A percentile compares a stretch with the other conserved stretches of the same genome.
Evolutionary conservation across 1,140 invertebrate species (phyloP).

Genomic region (honey bee (Apis mellifera)): Amel_HAv3.1 CM009945.2:6857001-6857500

Average conservation of each 20-base stretch:
- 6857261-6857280: too few relatives aligned
- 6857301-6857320: conserved; percentile 12
- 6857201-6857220: too few relatives aligned
- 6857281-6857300: not conserved
- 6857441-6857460: conserved; percentile 3
- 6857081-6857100: conserved; percentile 77
- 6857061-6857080: conserved; percentile 75
- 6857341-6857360: not conserved
- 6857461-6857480: conserved; percentile 39
- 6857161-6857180: too few relatives aligned
- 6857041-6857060: conserved; percentile 38
- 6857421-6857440: conserved; percentile 42
- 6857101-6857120: conserved; percentile 38
- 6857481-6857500: conserved; percentile 50
- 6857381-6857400: conserved; percentile 48
- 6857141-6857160: too few relatives aligned
- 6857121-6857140: not conserved
- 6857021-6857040: conserved; percentile 73
- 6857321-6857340: conserved; percentile 32
- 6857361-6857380: conserved; percentile 41
- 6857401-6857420: conserved; percentile 48
- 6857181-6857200: too few relatives aligned
- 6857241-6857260: not conserved
- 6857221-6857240: not conserved
- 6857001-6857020: conserved; percentile 79